Percentiles rank a stretch among this genome's conserved stretches.
These are phyloP conservation scores for Bettongia penicillata DNA, from an alignment of 2,113 vertebrate genomes.

Conservation along the genomic window DNA sequence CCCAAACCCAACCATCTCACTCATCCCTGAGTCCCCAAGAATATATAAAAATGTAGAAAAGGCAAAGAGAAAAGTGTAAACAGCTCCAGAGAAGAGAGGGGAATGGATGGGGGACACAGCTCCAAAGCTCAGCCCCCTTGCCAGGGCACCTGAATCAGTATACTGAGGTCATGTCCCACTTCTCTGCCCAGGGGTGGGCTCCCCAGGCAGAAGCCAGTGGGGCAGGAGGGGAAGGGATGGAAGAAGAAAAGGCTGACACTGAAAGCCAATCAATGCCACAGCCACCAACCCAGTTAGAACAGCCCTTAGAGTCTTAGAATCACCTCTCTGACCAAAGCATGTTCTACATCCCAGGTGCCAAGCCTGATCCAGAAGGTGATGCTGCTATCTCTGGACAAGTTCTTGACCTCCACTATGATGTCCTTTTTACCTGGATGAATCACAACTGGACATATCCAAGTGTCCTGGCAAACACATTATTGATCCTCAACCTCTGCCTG, in stretches of 20 bases:
- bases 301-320: slow-evolving; percentile 8
- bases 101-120: slow-evolving; percentile 49
- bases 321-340: slow-evolving; percentile 16
- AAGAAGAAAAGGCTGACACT: slow-evolving; percentile 62
- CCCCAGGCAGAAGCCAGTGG: neutral
- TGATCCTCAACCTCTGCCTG: neutral
- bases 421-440: neutral
- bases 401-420: neutral
- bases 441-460: neutral
- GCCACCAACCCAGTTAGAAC: slow-evolving; percentile 24
- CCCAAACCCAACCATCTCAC: slow-evolving; percentile 42
- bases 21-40: slow-evolving; percentile 79
- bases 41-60: slow-evolving; percentile 82
- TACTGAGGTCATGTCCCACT: neutral
- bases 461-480: neutral
- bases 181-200: neutral
- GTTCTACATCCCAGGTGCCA: slow-evolving; percentile 1
- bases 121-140: slow-evolving; percentile 38
- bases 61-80: slow-evolving; percentile 83
- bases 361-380: neutral
- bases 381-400: neutral
- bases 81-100: slow-evolving; percentile 75
- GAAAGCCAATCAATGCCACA: slow-evolving; percentile 35
- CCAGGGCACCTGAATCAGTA: slow-evolving; percentile 8
- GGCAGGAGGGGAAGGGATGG: neutral